Percentiles rank a stretch among this genome's conserved stretches.
Evolutionary conservation across 1,140 invertebrate genomes (phyloP).

Genomic region (Micrasema longulum): DNA sequence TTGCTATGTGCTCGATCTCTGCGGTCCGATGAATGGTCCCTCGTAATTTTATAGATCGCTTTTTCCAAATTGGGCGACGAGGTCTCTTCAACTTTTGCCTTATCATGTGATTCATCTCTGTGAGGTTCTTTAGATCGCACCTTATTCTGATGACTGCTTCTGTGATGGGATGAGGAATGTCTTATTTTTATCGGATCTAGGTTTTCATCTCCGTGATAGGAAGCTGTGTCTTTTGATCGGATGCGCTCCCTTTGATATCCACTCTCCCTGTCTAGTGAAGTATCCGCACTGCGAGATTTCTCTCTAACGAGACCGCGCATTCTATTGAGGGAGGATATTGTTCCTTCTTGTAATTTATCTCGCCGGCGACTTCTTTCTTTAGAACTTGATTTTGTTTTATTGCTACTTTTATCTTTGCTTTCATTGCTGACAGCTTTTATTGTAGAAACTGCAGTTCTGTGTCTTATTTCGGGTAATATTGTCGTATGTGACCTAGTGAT

Average conservation of each 20-base stretch:
- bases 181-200: constrained; percentile 6
- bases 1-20: constrained; percentile 2
- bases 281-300: constrained; percentile 46
- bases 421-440: constrained; percentile 56
- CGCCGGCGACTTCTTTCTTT: constrained; percentile 45
- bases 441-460: constrained; percentile 63
- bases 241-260: constrained; percentile 38
- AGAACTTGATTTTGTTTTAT: constrained; percentile 34
- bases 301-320: constrained; percentile 33
- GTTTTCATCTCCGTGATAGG: constrained; percentile 25
- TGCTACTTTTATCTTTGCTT: constrained; percentile 35
- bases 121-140: no score
- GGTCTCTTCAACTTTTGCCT: neutral
- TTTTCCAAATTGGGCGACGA: neutral
- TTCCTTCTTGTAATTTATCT: constrained; percentile 46
- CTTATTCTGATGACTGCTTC: neutral
- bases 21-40: neutral
- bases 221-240: constrained; percentile 25
- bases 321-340: constrained; percentile 45
- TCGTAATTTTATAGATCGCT: constrained; percentile 9
- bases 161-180: constrained; percentile 8
- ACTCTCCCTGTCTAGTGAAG: constrained; percentile 46
- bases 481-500: constrained; percentile 39
- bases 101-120: constrained; percentile 4
- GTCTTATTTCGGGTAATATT: constrained; percentile 60